Base-by-base conservation (phyloP, 2,797 vertebrate genomes). In the Falco peregrinus region DNA sequence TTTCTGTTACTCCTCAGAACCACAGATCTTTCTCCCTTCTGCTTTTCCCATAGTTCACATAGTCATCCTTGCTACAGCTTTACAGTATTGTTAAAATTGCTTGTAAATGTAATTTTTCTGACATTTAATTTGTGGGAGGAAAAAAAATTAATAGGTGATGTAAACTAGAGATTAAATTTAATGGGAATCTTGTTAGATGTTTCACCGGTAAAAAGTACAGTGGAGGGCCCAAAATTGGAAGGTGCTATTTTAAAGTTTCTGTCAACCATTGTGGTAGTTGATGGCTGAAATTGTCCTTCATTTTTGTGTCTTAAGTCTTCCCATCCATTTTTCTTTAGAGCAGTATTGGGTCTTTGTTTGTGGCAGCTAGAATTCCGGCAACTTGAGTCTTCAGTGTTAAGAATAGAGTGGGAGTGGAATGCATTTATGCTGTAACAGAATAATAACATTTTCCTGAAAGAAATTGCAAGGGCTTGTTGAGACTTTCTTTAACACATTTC, bases 401-500 rank as follows among this genome's bases (percentile, higher is more conserved):
- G 94, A 93, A 96, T 93, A 76, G 81, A 95, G 95, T 90, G 74
- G 95, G 93, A 96, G 95, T 94, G 94, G 71, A 90, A 89, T 63
- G n/a, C 92, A 51, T 91, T 94, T 78, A 53, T 95, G 60, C 83
- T 90, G 91, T 95, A 96, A 94, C 89, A 83, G 80, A 94, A 91
- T 89, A 95, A 96, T 90, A 95, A 90, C 51, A 7, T 93, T 95
- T 95, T 94, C 80, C 41, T 89, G 39, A 78, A 83, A 93, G 67
- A 96, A 90, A 83, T 60, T 87, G 43, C 80, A 90, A 93, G 59
- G 71, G 41, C 71, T 93, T 95, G 80, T 95, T 95, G 91, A 91
- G 93, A 80, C 81, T 92, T 96, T 96, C 91, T 94, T 56, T 84
- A 95, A 90, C 90, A 83, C 67, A 25, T 77, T 92, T 96, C 90